A percentile compares a stretch with the other conserved stretches of the same genome.
Evolutionary conservation across 1,140 invertebrate genomes (phyloP).

Genomic region (Ganaspis sp.): DNA sequence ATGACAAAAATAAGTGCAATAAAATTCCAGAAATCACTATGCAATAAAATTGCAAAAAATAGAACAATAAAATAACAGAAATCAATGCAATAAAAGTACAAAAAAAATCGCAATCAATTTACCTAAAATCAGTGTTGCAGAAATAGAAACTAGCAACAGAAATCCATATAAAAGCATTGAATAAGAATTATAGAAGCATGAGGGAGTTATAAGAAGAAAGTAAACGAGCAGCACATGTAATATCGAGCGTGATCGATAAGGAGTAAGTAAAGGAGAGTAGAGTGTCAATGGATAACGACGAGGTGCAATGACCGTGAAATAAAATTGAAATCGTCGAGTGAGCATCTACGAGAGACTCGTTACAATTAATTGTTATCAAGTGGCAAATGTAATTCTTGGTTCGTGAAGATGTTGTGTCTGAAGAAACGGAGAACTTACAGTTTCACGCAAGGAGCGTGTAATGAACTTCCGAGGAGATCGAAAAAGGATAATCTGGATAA

Average conservation of each 20-base stretch:
- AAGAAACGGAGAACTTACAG: constrained; percentile 67
- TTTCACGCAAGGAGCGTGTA: constrained; percentile 63
- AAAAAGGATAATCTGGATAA: constrained; percentile 44
- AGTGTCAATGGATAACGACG: neutral
- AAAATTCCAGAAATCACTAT: no score
- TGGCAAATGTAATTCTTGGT: neutral
- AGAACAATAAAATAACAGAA: no score
- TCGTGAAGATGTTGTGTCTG: constrained; percentile 61
- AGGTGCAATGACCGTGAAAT: constrained; percentile 6
- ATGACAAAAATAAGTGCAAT: no score
- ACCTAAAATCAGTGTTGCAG: no score
- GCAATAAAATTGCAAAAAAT: no score
- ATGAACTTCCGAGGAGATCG: constrained; percentile 27
- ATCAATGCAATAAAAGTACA: no score
- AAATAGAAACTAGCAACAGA: no score
- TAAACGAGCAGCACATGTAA: neutral
- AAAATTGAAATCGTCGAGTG: neutral
- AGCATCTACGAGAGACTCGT: neutral
- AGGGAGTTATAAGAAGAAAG: no score
- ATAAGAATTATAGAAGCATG: no score
- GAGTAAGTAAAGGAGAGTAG: neutral
- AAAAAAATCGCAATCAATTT: neutral
- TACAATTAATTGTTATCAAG: neutral
- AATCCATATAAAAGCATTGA: no score
- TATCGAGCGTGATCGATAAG: neutral